These are phyloP conservation scores for Dinoponera quadriceps DNA, from an alignment of 1,140 invertebrate genomes.

Conservation along the genomic window DNA sequence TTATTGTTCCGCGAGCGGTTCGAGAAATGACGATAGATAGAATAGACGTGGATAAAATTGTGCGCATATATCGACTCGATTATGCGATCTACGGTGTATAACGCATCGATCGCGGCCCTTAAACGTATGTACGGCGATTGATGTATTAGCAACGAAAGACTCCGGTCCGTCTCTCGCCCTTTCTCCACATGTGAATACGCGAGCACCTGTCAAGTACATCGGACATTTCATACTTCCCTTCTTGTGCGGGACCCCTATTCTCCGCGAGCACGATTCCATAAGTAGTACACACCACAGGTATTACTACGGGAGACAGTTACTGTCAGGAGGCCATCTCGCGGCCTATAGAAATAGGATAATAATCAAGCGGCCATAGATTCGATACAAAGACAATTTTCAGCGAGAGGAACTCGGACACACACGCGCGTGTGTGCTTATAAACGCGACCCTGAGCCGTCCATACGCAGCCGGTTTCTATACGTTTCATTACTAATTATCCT, in stretches of 20 bases:
- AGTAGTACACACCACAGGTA: constrained; percentile 65
- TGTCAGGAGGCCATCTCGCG: constrained; percentile 46
- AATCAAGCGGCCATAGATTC: constrained; percentile 57
- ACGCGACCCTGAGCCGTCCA: constrained; percentile 15
- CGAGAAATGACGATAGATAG: background rate
- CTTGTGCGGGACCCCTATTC: constrained; percentile 58
- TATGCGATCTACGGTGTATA: constrained; percentile 16
- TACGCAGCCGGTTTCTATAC: constrained; percentile 44
- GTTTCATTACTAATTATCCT: constrained; percentile 59
- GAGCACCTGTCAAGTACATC: constrained; percentile 73
- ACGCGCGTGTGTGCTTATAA: constrained; percentile 4
- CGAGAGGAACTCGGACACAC: constrained; percentile 15
- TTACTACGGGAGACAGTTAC: constrained; percentile 46
- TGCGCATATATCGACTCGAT: constrained; percentile 21
- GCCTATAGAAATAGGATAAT: constrained; percentile 58
- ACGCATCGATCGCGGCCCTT: constrained; percentile 45
- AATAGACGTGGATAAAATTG: too few relatives aligned
- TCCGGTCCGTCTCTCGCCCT: constrained; percentile 22
- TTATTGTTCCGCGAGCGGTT: background rate
- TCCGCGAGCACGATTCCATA: constrained; percentile 64
- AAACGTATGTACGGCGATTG: constrained; percentile 60
- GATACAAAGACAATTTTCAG: constrained; percentile 60
- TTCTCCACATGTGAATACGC: constrained; percentile 60
- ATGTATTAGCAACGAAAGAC: constrained; percentile 71
- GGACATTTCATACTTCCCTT: constrained; percentile 70